These are phyloP conservation scores for Luffia ferchaultella DNA, from an alignment of 2,888 invertebrate species.

Conservation along the genomic window DNA sequence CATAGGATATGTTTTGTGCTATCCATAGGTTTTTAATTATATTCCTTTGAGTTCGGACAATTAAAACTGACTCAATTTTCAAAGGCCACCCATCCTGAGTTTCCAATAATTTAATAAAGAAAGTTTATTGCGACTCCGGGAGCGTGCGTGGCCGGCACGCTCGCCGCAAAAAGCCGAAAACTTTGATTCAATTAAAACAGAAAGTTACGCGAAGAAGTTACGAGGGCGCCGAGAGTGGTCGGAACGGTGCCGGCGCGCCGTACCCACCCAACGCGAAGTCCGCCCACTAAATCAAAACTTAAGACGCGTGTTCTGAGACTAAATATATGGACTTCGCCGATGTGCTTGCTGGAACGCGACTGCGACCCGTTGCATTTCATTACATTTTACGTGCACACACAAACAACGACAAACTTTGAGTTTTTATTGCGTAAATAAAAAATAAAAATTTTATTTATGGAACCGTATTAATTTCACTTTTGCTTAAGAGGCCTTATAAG, in stretches of 20 bases:
- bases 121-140: constrained; percentile 47
- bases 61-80: constrained; percentile 45
- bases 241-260: constrained; percentile 18
- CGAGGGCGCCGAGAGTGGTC: constrained; percentile 34
- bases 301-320: constrained; percentile 15
- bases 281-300: constrained; percentile 33
- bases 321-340: neutral
- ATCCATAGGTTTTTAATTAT: neutral
- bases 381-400: too few species aligned
- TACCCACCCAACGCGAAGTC: constrained; percentile 16
- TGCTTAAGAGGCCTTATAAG: too few species aligned
- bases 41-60: constrained; percentile 34
- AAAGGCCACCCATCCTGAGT: constrained; percentile 61
- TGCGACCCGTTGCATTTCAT: neutral
- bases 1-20: too few species aligned
- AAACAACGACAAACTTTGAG: too few species aligned
- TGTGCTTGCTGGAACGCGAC: neutral
- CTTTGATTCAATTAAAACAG: constrained; percentile 65
- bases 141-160: constrained; percentile 61
- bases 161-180: constrained; percentile 64
- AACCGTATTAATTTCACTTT: too few species aligned
- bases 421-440: too few species aligned
- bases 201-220: constrained; percentile 58
- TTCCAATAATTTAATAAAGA: constrained; percentile 66
- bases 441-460: too few species aligned